Evolutionary conservation across 2,113 vertebrate species (phyloP).

Genomic region (Microtus ochrogaster): DNA sequence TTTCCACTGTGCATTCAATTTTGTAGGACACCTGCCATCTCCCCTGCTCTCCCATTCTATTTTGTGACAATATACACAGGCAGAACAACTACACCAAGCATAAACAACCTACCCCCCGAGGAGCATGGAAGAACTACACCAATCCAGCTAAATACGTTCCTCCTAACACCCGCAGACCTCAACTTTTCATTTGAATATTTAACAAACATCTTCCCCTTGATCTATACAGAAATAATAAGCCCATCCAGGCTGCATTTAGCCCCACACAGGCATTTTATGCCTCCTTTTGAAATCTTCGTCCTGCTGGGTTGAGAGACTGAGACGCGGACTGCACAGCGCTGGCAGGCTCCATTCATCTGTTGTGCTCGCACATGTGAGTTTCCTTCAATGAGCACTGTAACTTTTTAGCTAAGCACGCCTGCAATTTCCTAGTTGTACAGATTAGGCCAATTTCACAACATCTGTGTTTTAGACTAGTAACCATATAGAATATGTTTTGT

Average conservation of each 20-base stretch:
- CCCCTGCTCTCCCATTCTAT: background rate
- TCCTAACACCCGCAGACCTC: conserved; percentile 38
- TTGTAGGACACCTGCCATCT: conserved; percentile 59
- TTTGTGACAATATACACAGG: conserved; percentile 44
- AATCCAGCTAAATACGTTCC: conserved; percentile 64
- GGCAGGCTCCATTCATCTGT: conserved; percentile 11
- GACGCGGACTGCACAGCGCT: background rate
- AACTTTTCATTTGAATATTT: conserved; percentile 75
- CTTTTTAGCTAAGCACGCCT: background rate
- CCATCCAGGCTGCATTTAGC: conserved; percentile 52
- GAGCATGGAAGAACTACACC: conserved; percentile 57
- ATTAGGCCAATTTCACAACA: conserved; percentile 57
- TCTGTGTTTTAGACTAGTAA: background rate
- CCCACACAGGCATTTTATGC: conserved; percentile 47
- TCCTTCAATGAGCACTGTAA: background rate
- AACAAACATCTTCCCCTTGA: conserved; percentile 70
- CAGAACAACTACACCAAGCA: conserved; percentile 41
- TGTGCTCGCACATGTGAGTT: conserved; percentile 48
- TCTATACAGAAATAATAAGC: conserved; percentile 65
- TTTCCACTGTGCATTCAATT: conserved; percentile 28
- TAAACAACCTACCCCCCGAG: conserved; percentile 53
- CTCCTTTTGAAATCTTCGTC: conserved; percentile 50
- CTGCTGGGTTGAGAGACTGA: conserved; percentile 49
- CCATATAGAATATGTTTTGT: background rate
- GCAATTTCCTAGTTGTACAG: conserved; percentile 45